A percentile compares a stretch with the other conserved stretches of the same genome.
These are phyloP conservation scores for Nothocercus nigrocapillus DNA, from an alignment of 2,113 vertebrate genomes.

Conservation along the genomic window DNA sequence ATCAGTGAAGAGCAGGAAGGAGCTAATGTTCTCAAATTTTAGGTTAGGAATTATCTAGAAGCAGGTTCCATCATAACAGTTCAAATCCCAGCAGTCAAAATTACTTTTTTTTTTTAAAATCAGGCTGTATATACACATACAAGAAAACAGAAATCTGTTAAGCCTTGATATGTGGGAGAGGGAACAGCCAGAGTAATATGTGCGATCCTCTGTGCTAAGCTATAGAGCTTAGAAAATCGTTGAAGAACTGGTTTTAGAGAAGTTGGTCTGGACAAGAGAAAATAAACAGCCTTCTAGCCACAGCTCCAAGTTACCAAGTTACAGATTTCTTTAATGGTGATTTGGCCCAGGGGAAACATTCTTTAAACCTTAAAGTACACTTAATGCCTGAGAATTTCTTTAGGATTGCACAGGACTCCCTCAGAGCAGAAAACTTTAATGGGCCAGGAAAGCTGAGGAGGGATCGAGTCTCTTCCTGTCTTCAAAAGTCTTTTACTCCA, in stretches of 20 bases:
- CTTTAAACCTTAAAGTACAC: neutral
- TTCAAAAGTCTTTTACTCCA: neutral
- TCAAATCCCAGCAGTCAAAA: neutral
- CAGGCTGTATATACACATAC: neutral
- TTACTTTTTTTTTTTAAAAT: neutral
- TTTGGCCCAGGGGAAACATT: neutral
- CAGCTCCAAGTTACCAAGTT: neutral
- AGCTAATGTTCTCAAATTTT: neutral
- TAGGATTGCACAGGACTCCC: neutral
- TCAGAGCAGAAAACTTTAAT: neutral
- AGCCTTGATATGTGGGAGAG: neutral
- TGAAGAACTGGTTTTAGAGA: neutral
- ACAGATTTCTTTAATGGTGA: neutral
- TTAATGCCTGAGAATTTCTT: neutral
- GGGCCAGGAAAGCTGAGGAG: neutral
- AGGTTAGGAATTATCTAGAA: neutral
- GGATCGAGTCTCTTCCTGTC: neutral
- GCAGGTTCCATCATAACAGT: neutral
- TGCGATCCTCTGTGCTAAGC: rapidly evolving
- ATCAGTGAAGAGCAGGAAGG: neutral
- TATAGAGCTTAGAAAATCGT: neutral
- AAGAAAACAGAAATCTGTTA: neutral
- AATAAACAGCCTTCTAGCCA: neutral
- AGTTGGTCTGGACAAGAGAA: neutral
- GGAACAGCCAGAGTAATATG: neutral